A percentile compares a stretch with the other conserved stretches of the same genome.
phyloP scores from a whole-genome alignment of 2,113 vertebrate genomes.

The Hemichromis elongatus region DNA sequence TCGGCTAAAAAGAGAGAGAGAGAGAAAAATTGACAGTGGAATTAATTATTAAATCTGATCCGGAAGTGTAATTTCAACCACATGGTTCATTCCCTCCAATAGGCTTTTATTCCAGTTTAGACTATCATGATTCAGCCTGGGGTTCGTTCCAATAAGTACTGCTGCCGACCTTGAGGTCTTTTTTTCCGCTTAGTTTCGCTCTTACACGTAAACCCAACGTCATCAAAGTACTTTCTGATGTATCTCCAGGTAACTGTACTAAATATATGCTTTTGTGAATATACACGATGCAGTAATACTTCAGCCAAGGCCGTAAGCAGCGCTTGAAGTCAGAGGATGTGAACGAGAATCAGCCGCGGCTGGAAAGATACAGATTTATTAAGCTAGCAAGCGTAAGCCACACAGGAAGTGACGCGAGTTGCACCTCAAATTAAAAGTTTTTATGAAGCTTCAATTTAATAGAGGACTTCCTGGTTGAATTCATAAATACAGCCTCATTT shows the following conservation, averaged over 20 bases:
- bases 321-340: background rate
- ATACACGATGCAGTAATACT: rapidly evolving
- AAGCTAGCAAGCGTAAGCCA: background rate
- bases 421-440: background rate
- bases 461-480: background rate
- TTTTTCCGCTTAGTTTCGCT: background rate
- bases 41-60: background rate
- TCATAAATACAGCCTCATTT: background rate
- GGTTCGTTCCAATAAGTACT: background rate
- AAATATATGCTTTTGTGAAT: rapidly evolving
- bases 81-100: slow-evolving; percentile 35
- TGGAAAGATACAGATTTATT: slow-evolving; percentile 57
- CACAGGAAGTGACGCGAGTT: background rate
- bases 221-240: rapidly evolving
- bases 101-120: background rate
- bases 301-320: background rate
- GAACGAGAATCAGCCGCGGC: slow-evolving; percentile 21
- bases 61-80: background rate
- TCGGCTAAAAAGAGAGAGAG: background rate
- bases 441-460: background rate
- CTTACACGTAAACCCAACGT: rapidly evolving
- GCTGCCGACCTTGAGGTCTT: background rate
- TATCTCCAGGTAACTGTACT: rapidly evolving
- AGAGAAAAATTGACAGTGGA: background rate
- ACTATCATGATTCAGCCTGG: background rate